These are phyloP conservation scores for Pterostichus niger DNA, from an alignment of 2,888 invertebrate species.

Conservation along the genomic window DNA sequence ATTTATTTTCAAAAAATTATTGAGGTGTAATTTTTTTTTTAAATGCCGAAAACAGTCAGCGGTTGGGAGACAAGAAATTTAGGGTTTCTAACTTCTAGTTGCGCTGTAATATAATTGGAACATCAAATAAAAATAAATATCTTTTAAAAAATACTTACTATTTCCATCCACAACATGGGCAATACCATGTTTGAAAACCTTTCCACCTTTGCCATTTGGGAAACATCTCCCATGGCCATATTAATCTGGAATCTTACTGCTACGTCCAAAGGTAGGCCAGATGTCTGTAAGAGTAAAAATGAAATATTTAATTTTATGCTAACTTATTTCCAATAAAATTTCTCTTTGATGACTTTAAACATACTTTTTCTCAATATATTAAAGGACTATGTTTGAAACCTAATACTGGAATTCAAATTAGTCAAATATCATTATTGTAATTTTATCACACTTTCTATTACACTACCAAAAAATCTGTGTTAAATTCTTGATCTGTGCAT, in stretches of 20 bases:
- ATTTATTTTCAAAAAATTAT: too few relatives aligned
- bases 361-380: too few relatives aligned
- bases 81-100: too few relatives aligned
- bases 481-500: not conserved
- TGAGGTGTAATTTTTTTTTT: too few relatives aligned
- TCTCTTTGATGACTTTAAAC: slow-evolving; percentile 62
- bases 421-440: too few relatives aligned
- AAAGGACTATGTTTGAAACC: too few relatives aligned
- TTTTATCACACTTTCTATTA: too few relatives aligned
- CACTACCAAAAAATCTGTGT: slow-evolving; percentile 35
- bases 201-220: slow-evolving; percentile 82
- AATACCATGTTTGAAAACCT: slow-evolving; percentile 86
- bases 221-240: slow-evolving; percentile 87
- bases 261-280: slow-evolving; percentile 89
- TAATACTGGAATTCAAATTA: too few relatives aligned
- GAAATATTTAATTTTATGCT: slow-evolving; percentile 5
- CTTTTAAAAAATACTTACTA: slow-evolving; percentile 83
- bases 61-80: too few relatives aligned
- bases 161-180: slow-evolving; percentile 94
- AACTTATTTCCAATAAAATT: slow-evolving; percentile 56
- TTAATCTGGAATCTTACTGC: slow-evolving; percentile 93
- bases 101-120: not conserved
- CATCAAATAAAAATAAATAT: slow-evolving; percentile 12
- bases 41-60: too few relatives aligned
- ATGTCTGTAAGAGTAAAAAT: slow-evolving; percentile 75